Percentiles rank a stretch among this genome's conserved stretches.
phyloP scores from a whole-genome alignment of 1,140 invertebrate species.

The Drosophila watanabei region DNA sequence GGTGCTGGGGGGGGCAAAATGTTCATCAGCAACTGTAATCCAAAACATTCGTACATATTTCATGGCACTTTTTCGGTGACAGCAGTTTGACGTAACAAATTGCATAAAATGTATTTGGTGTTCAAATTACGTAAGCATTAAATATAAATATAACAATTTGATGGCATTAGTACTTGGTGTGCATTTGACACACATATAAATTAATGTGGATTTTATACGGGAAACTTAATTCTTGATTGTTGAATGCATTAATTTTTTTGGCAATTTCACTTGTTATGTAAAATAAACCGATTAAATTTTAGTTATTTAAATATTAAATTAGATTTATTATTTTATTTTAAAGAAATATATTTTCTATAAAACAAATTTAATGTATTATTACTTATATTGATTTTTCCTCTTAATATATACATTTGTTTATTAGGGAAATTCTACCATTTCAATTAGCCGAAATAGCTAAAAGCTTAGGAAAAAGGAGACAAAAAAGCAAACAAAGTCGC shows the following conservation, averaged over 20 bases:
- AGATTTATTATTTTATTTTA: background rate
- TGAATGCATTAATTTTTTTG: background rate
- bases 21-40: constrained; percentile 35
- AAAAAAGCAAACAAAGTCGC: constrained; percentile 8
- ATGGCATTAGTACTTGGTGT: background rate
- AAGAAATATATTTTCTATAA: background rate
- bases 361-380: background rate
- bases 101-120: constrained; percentile 36
- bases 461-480: constrained; percentile 29
- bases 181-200: background rate
- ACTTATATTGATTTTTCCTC: background rate
- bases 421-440: constrained; percentile 48
- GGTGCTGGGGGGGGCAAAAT: background rate
- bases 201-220: background rate
- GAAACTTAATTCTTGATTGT: too few species aligned
- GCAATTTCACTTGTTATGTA: background rate
- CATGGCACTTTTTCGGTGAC: constrained; percentile 35
- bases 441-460: constrained; percentile 63
- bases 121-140: constrained; percentile 22
- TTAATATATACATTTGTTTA: background rate
- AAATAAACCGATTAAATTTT: constrained; percentile 3
- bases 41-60: constrained; percentile 54
- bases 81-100: constrained; percentile 37
- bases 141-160: constrained; percentile 13
- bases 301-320: too few species aligned